Conservation (phyloP, 1,140 invertebrate genomes). For the Drosophila elegans region DNA sequence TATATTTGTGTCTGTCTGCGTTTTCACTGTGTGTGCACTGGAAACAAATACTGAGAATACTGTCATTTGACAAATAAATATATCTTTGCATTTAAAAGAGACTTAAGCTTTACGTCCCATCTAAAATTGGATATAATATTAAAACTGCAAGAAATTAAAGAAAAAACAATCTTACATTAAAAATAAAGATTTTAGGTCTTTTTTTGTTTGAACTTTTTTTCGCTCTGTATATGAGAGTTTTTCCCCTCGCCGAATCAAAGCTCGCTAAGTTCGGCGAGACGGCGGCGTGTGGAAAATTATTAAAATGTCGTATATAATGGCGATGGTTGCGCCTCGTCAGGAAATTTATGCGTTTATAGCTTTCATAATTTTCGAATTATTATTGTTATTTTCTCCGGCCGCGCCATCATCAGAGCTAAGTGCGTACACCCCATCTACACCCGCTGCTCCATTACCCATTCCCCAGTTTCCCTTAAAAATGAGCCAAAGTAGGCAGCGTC, state of each 20-base stretch:
- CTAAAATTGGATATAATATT: too few species aligned
- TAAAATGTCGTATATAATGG: conserved; percentile 83
- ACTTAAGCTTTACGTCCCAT: too few species aligned
- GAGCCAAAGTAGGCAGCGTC: conserved; percentile 39
- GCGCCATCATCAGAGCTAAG: conserved; percentile 67
- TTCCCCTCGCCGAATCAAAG: conserved; percentile 12
- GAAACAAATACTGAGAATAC: not conserved
- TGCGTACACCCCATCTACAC: conserved; percentile 44
- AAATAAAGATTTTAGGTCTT: not conserved
- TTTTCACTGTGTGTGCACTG: conserved; percentile 11
- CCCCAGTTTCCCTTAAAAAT: not conserved
- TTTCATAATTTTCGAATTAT: conserved; percentile 82
- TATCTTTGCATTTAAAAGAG: too few species aligned
- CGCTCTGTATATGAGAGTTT: conserved; percentile 23
- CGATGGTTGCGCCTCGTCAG: conserved; percentile 57
- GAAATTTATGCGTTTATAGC: conserved; percentile 81
- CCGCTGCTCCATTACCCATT: conserved; percentile 39
- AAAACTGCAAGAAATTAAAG: too few species aligned
- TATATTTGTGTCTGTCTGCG: conserved; percentile 32
- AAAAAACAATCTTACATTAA: too few species aligned
- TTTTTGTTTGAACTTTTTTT: not conserved
- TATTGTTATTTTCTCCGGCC: conserved; percentile 67
- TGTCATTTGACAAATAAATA: too few species aligned
- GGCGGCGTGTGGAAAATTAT: conserved; percentile 80
- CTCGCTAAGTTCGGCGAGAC: conserved; percentile 45